Percentiles rank a stretch among this genome's conserved stretches.
These are phyloP conservation scores for Gobio gobio DNA, from an alignment of 2,113 vertebrate genomes.

Conservation along the genomic window DNA sequence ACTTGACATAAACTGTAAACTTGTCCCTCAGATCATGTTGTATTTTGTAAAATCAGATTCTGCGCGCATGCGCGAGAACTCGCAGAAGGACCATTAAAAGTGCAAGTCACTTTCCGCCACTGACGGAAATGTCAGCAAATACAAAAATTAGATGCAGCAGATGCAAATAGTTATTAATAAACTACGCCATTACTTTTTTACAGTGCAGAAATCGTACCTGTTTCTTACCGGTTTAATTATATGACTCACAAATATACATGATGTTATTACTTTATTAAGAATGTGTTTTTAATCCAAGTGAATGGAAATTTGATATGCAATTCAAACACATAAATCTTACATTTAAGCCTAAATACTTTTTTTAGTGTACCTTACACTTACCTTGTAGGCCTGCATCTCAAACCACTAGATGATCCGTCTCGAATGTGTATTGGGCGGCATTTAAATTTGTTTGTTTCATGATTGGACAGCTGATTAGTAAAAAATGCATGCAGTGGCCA, in stretches of 20 bases:
- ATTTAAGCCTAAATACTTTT: not conserved
- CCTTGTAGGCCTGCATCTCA: not conserved
- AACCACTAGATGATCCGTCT: not conserved
- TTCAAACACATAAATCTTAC: not conserved
- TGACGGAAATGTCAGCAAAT: not conserved
- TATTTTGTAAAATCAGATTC: no score
- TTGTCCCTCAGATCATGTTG: no score
- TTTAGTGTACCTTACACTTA: not conserved
- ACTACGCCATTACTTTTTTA: not conserved
- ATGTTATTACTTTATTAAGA: not conserved
- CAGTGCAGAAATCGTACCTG: no score
- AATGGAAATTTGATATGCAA: not conserved
- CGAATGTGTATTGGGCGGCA: not conserved
- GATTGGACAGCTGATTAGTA: conserved; percentile 1
- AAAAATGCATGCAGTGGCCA: not conserved
- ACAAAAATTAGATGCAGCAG: not conserved
- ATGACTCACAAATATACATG: no score
- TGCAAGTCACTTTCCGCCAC: not conserved
- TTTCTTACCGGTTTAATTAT: no score
- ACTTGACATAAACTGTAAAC: no score
- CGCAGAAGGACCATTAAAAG: not conserved
- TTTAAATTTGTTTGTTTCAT: not conserved
- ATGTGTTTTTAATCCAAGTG: not conserved
- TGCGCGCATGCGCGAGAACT: no score
- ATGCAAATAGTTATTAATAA: not conserved